phyloP scores from a whole-genome alignment of 2,888 invertebrate genomes.

The Eilema griseolum region DNA sequence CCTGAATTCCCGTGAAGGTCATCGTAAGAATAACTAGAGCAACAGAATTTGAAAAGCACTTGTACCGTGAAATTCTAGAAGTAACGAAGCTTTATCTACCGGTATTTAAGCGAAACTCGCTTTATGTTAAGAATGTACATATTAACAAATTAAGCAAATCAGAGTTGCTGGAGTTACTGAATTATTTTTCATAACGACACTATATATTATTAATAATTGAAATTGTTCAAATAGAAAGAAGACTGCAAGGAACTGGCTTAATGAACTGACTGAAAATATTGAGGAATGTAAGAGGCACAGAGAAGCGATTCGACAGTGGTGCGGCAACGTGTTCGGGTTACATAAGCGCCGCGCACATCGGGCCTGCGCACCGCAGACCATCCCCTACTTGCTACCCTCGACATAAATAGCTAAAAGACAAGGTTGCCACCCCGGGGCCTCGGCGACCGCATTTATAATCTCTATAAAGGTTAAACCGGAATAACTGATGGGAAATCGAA shows the following conservation, averaged over 20 bases:
- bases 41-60: constrained; percentile 55
- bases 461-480: constrained; percentile 84
- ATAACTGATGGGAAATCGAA: constrained; percentile 80
- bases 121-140: constrained; percentile 34
- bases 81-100: constrained; percentile 56
- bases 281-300: constrained; percentile 46
- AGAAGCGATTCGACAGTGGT: constrained; percentile 56
- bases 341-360: constrained; percentile 76
- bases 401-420: constrained; percentile 86
- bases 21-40: constrained; percentile 67
- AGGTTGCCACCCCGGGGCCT: constrained; percentile 84
- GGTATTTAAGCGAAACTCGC: constrained; percentile 26
- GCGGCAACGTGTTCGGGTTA: constrained; percentile 71
- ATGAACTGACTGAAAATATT: constrained; percentile 30
- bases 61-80: constrained; percentile 45
- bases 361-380: constrained; percentile 77
- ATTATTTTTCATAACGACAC: neutral
- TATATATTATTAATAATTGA: neutral
- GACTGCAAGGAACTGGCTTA: constrained; percentile 17
- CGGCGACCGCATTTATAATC: constrained; percentile 84
- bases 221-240: neutral
- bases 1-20: constrained; percentile 82
- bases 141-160: neutral
- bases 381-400: constrained; percentile 78
- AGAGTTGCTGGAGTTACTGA: neutral